A percentile compares a stretch with the other conserved stretches of the same genome.
These are phyloP conservation scores for Pimephales promelas DNA, from an alignment of 2,113 vertebrate species.

Conservation along the genomic window DNA sequence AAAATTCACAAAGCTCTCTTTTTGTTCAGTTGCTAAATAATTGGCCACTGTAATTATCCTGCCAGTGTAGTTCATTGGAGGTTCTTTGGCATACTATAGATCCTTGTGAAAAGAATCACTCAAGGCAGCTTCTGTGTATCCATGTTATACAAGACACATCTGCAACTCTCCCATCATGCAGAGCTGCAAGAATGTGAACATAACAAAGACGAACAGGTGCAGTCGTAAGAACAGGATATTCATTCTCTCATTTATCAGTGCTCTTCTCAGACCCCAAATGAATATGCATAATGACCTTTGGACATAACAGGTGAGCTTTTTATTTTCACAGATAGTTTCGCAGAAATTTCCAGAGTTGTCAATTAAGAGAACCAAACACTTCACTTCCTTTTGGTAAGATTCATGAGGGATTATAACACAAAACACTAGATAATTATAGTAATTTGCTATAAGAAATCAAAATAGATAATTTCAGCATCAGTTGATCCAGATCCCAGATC, in stretches of 20 bases:
- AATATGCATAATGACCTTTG: neutral
- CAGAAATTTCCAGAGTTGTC: neutral
- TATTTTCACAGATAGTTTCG: neutral
- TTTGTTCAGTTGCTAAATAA: neutral
- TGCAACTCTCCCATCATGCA: neutral
- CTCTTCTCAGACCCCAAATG: neutral
- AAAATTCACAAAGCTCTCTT: neutral
- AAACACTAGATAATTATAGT: neutral
- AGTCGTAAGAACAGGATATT: neutral
- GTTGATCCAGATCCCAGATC: neutral
- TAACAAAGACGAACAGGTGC: neutral
- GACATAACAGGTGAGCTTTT: constrained; percentile 24
- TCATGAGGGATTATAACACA: neutral
- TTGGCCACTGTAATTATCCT: neutral
- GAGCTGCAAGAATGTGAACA: constrained; percentile 23
- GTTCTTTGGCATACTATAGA: neutral
- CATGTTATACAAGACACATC: neutral
- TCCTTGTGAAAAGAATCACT: neutral
- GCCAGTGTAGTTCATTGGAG: neutral
- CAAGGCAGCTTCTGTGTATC: neutral
- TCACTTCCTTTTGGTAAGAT: neutral
- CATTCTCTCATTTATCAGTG: neutral
- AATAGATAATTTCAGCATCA: neutral
- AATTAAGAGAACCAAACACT: neutral
- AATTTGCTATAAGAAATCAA: neutral